Evolutionary conservation across 2,888 invertebrate genomes (phyloP).

Genomic region (Napeogenes inachia): DNA sequence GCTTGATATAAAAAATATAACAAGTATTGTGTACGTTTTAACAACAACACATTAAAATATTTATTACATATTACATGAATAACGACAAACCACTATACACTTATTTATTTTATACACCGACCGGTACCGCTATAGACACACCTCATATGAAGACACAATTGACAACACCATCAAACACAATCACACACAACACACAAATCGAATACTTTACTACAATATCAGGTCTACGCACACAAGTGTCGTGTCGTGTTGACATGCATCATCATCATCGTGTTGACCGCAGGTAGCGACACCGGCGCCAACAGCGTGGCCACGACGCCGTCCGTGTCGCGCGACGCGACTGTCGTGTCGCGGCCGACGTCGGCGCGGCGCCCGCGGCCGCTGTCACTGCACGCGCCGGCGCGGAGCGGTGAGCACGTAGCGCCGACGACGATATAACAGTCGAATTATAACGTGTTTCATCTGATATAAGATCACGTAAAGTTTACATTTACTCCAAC

Average conservation of each 20-base stretch:
- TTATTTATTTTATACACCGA: too few relatives aligned
- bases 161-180: background rate
- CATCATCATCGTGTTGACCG: too few relatives aligned
- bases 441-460: too few relatives aligned
- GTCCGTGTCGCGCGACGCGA: conserved; percentile 63
- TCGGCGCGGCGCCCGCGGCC: conserved; percentile 51
- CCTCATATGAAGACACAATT: background rate
- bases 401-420: background rate
- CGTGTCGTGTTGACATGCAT: conserved; percentile 3
- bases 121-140: background rate
- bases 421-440: too few relatives aligned
- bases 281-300: conserved; percentile 37
- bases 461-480: too few relatives aligned
- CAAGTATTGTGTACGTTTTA: too few relatives aligned
- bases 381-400: conserved; percentile 40
- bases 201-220: background rate
- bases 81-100: too few relatives aligned
- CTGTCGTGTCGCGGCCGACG: conserved; percentile 38
- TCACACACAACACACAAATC: background rate
- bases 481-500: too few relatives aligned
- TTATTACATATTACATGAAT: too few relatives aligned
- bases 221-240: background rate
- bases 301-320: conserved; percentile 55
- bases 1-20: too few relatives aligned
- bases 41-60: too few relatives aligned